Percentiles rank a stretch among this genome's conserved stretches.
phyloP scores from a whole-genome alignment of 2,113 vertebrate genomes.

The Mesembrinibis cayennensis region DNA sequence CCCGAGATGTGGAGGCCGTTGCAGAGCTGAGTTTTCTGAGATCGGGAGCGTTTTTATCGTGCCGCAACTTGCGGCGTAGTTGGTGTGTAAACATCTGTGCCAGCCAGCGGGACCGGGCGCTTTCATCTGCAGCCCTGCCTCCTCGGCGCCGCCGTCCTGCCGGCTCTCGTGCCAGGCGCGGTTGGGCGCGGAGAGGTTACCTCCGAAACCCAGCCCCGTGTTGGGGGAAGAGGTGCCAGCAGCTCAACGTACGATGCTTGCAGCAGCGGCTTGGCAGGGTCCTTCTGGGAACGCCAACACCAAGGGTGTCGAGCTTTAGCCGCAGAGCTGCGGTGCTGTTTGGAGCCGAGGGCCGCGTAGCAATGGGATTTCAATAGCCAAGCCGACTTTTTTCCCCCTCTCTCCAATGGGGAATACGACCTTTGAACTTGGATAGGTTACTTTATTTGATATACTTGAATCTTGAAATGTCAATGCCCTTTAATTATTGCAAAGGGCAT shows the following conservation, averaged over 20 bases:
- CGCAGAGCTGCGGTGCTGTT: not conserved
- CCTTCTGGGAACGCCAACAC: not conserved
- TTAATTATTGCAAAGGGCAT: not conserved
- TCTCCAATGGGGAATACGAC: not conserved
- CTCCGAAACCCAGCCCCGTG: not conserved
- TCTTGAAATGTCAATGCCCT: not conserved
- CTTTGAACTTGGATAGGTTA: not conserved
- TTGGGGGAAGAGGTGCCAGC: not conserved
- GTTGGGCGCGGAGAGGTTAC: not conserved
- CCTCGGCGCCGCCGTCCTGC: not conserved
- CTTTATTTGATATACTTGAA: not conserved
- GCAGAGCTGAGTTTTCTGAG: not conserved
- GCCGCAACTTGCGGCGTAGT: accelerated
- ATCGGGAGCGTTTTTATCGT: not conserved
- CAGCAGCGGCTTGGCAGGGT: not conserved
- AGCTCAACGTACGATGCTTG: not conserved
- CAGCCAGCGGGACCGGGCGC: not conserved
- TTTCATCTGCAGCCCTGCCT: not conserved
- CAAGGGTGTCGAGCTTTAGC: accelerated
- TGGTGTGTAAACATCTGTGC: not conserved
- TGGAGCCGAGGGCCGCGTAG: accelerated
- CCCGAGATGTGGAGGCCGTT: not conserved
- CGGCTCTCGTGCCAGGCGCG: not conserved
- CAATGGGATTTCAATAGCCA: not conserved
- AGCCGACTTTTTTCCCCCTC: not conserved